Evolutionary conservation across 2,113 vertebrate genomes (phyloP), one percentile per base, ranked within the genome.

Genomic region (Bambusicola thoracicus): DNA sequence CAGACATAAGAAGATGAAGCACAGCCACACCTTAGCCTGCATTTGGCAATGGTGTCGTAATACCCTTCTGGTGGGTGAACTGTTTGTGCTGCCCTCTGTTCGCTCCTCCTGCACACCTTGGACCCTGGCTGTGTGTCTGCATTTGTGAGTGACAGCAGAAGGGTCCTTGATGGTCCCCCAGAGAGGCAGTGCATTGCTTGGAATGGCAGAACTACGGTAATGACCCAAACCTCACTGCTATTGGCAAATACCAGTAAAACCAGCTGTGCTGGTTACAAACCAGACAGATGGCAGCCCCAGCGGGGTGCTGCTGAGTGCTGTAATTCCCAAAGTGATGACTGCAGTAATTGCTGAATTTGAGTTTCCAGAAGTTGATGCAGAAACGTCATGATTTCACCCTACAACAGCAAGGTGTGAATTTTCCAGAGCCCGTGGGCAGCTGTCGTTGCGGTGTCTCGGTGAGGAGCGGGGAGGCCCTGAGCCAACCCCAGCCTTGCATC

Each of bases 171-270:
- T 2, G 1, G n/a, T 58, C 55, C 55, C 55, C 19, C 43, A 21
- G 56, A 83, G 67, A 18, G 93, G 18, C 55, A 80, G 4, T 11
- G 38, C 32, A 4, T 65, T 2, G 7, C 69, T 83, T 70, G 82
- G 58, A 87, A 59, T 85, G 92, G 68, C 92, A 85, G 17, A 41
- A 17, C 72, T 65, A 66, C 4, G 2, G 90, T 88, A 90, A 96
- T 90, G 82, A 56, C 92, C 85, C n/a, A 93, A 88, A 14, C 82
- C 85, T 83, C 75, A 21, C 61, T 88, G 90, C 96, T 93, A 92
- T 95, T 96, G 95, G 85, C 92, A 88, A 94, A 95, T 36, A 96
- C 93, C 92, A 92, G 96, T 75, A 70, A 78, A 93, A 96, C 96
- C 92, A 94, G 96, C 90, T 40, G 38, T 70, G 80, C 96, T 92